Conservation (phyloP, 2,888 invertebrate genomes). For the Parelbella ahira region DNA sequence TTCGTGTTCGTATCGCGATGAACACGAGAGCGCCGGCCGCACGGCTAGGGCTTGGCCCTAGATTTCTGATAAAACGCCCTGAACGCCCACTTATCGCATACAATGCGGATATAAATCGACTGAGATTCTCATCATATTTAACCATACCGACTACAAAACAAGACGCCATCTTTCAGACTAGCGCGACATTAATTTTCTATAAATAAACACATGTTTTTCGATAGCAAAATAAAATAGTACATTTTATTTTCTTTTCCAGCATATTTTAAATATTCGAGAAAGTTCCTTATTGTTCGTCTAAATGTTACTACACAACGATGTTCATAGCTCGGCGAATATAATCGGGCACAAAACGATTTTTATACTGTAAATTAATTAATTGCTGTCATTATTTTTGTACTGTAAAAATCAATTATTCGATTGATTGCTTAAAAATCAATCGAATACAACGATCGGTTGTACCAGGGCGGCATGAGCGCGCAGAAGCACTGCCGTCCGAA, state of each 20-base stretch:
- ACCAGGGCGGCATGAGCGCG: conserved; percentile 64
- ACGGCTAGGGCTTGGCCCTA: conserved; percentile 41
- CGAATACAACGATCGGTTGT: conserved; percentile 55
- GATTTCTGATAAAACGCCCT: conserved; percentile 44
- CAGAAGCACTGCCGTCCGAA: conserved; percentile 46
- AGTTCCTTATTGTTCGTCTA: too few species aligned
- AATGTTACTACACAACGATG: too few species aligned
- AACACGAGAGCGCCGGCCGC: conserved; percentile 23
- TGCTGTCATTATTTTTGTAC: too few species aligned
- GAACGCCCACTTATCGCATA: conserved; percentile 47
- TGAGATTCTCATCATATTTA: conserved; percentile 43
- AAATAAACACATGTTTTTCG: too few species aligned
- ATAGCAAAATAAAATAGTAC: too few species aligned
- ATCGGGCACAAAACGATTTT: too few species aligned
- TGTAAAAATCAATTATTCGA: background rate
- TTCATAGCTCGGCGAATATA: too few species aligned
- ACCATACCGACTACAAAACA: conserved; percentile 19
- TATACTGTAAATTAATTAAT: too few species aligned
- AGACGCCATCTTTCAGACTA: too few species aligned
- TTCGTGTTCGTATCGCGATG: conserved; percentile 18
- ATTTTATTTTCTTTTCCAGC: too few species aligned
- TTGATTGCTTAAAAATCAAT: conserved; percentile 57
- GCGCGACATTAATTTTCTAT: too few species aligned
- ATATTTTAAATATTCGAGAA: too few species aligned
- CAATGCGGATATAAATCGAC: conserved; percentile 56